Evolutionary conservation across 2,888 invertebrate genomes (phyloP).

Genomic region (Parnassius orleans): DNA sequence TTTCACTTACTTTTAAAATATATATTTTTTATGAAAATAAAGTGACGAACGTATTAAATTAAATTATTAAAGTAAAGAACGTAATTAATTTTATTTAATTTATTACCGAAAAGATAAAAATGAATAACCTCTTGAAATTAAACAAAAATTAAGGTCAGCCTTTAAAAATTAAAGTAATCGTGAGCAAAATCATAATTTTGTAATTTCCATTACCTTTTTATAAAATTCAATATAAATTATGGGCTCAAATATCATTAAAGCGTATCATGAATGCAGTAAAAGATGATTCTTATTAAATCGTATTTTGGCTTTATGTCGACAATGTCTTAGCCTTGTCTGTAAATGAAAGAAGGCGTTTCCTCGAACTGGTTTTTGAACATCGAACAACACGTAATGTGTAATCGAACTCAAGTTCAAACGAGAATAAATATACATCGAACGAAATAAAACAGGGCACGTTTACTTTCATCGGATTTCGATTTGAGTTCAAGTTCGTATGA

Average conservation of each 20-base stretch:
- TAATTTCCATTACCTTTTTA: not conserved
- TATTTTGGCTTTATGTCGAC: not conserved
- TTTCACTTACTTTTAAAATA: not conserved
- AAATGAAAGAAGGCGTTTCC: conserved; percentile 2
- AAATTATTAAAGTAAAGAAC: too few relatives aligned
- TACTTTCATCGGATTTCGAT: conserved; percentile 16
- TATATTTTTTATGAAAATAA: too few relatives aligned
- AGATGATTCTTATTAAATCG: not conserved
- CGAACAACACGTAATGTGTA: conserved; percentile 7
- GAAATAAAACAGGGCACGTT: conserved; percentile 9
- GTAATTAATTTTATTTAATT: too few relatives aligned
- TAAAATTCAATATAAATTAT: not conserved
- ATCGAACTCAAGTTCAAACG: conserved; percentile 16
- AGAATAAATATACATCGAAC: conserved; percentile 13
- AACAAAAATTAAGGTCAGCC: too few relatives aligned
- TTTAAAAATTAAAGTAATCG: too few relatives aligned
- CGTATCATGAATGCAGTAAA: not conserved
- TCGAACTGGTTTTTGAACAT: conserved; percentile 8
- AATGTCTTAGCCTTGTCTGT: not conserved
- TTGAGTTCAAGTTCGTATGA: not conserved
- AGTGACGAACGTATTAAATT: too few relatives aligned
- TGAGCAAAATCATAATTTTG: too few relatives aligned
- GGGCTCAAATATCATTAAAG: not conserved
- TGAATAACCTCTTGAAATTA: too few relatives aligned
- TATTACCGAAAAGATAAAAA: too few relatives aligned